Conservation (phyloP, 2,113 vertebrate genomes). For the Lasiurus cinereus region DNA sequence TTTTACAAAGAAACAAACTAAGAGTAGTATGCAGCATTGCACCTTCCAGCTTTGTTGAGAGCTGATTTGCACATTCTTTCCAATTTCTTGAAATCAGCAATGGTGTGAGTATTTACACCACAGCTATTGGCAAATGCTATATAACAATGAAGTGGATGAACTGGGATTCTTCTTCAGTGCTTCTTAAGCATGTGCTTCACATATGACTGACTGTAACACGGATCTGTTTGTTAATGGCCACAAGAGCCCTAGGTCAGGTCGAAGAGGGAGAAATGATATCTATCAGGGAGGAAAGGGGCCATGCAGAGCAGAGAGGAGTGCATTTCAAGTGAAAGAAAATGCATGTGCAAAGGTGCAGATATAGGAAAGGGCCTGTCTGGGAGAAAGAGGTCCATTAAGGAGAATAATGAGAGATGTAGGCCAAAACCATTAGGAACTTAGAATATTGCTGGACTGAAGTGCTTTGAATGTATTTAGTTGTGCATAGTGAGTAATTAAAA, state of each 20-base stretch:
- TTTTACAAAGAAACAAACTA: neutral
- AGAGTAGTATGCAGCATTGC: neutral
- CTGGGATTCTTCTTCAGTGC: neutral
- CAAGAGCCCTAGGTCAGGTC: neutral
- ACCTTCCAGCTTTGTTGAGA: neutral
- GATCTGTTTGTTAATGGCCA: neutral
- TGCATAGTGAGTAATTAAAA: neutral
- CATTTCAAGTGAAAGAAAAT: neutral
- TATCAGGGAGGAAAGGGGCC: too few relatives aligned
- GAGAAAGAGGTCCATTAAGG: neutral
- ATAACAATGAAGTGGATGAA: neutral
- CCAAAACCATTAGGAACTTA: neutral
- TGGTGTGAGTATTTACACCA: neutral
- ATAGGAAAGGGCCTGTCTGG: neutral
- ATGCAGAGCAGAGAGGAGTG: neutral
- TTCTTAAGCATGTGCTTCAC: neutral
- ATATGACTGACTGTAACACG: neutral
- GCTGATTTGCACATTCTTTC: neutral
- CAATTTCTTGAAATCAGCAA: neutral
- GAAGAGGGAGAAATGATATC: neutral
- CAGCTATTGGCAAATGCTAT: neutral
- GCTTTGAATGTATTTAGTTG: neutral
- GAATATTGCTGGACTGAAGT: neutral
- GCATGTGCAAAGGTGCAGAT: neutral
- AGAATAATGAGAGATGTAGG: neutral